A percentile compares a stretch with the other conserved stretches of the same genome.
Evolutionary conservation across 2,797 vertebrate genomes (phyloP).

Genomic region (Epinephelus coioides): DNA sequence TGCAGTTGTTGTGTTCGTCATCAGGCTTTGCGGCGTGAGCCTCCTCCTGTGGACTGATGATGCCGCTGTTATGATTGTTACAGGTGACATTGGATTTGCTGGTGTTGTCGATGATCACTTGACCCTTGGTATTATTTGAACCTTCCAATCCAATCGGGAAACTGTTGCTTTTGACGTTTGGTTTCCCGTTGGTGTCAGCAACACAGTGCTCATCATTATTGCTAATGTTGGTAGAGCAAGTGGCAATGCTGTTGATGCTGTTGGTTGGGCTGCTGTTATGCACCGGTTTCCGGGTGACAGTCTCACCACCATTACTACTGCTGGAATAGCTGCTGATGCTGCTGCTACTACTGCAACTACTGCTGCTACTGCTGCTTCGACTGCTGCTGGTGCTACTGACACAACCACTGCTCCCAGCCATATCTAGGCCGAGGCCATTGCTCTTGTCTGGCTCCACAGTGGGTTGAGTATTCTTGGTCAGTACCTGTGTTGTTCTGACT

Average conservation of each 20-base stretch:
- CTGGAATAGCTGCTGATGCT: conserved; percentile 82
- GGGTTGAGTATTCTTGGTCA: conserved; percentile 77
- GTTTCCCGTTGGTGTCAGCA: conserved; percentile 65
- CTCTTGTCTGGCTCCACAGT: conserved; percentile 81
- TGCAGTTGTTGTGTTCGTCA: conserved; percentile 66
- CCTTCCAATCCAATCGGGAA: conserved; percentile 52
- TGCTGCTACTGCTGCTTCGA: conserved; percentile 81
- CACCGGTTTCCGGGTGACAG: conserved; percentile 58
- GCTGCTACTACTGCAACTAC: conserved; percentile 82
- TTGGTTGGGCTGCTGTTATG: conserved; percentile 71
- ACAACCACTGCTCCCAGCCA: conserved; percentile 75
- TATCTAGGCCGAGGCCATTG: conserved; percentile 71
- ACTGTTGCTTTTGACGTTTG: conserved; percentile 67
- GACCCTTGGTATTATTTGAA: conserved; percentile 73
- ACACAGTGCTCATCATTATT: conserved; percentile 79
- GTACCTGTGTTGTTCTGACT: conserved; percentile 80
- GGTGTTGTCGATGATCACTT: conserved; percentile 78
- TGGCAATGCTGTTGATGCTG: conserved; percentile 65
- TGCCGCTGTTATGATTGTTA: conserved; percentile 73
- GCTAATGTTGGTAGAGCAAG: conserved; percentile 74
- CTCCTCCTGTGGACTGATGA: conserved; percentile 68
- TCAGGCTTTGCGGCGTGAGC: conserved; percentile 43
- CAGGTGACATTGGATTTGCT: conserved; percentile 78
- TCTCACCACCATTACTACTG: conserved; percentile 77
- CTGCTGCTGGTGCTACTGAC: conserved; percentile 81